Evolutionary conservation across 2,113 vertebrate species (phyloP).

Genomic region (Ardeotis arabs): DNA sequence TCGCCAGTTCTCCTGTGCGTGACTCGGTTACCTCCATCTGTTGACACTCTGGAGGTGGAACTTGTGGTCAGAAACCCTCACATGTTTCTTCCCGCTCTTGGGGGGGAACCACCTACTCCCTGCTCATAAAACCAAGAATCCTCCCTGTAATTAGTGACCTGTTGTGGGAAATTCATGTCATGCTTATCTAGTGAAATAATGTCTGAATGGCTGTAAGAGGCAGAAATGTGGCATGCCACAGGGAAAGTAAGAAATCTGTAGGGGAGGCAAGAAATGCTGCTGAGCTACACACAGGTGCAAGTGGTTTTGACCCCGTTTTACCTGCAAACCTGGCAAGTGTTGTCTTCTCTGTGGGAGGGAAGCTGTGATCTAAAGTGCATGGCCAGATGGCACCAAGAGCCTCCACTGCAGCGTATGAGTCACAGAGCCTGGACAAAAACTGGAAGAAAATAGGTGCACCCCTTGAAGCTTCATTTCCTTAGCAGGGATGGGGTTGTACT

Average conservation of each 20-base stretch:
- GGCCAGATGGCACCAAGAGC: conserved; percentile 21
- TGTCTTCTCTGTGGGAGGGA: neutral
- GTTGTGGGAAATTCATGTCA: neutral
- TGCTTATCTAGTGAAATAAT: neutral
- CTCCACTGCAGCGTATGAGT: neutral
- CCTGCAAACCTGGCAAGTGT: neutral
- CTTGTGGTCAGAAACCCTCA: neutral
- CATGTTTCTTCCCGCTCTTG: neutral
- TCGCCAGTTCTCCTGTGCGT: neutral
- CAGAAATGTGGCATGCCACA: neutral
- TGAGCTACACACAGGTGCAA: neutral
- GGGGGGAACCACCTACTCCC: neutral
- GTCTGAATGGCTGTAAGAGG: neutral
- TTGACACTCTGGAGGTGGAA: neutral
- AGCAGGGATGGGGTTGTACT: neutral
- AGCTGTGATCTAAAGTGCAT: neutral
- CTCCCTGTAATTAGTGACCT: neutral
- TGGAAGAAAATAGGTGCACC: neutral
- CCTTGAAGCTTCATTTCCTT: conserved; percentile 48
- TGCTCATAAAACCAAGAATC: neutral
- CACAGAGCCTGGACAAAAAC: neutral
- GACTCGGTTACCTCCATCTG: neutral
- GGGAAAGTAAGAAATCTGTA: neutral
- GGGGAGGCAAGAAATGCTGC: neutral
- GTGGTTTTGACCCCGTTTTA: neutral